These are phyloP conservation scores for Clivina fossor DNA, from an alignment of 2,888 invertebrate genomes.

Conservation along the genomic window DNA sequence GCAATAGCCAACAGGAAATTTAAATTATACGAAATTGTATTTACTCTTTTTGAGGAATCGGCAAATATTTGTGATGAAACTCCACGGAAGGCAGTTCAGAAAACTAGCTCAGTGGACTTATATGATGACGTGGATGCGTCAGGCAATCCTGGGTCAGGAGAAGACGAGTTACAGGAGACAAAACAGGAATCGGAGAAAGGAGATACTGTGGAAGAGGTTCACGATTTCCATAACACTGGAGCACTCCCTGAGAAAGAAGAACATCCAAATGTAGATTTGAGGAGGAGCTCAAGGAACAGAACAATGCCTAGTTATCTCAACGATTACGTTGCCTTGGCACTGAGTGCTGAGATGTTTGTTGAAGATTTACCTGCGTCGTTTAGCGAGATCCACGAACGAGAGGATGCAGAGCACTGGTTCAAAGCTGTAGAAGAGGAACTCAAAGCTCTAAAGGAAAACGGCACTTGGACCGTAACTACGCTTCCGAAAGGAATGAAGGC, in stretches of 20 bases:
- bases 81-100: no score
- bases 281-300: slow-evolving; percentile 3
- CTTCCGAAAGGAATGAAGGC: slow-evolving; percentile 37
- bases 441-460: slow-evolving; percentile 32
- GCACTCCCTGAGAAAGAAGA: background rate
- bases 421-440: slow-evolving; percentile 40
- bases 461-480: slow-evolving; percentile 40
- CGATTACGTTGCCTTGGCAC: slow-evolving; percentile 9
- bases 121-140: no score
- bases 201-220: no score
- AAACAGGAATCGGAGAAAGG: no score
- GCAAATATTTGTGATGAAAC: no score
- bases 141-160: no score
- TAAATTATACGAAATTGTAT: no score
- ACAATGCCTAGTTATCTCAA: slow-evolving; percentile 1
- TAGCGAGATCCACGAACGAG: slow-evolving; percentile 6
- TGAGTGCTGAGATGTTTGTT: slow-evolving; percentile 7
- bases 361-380: slow-evolving; percentile 15
- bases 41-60: no score
- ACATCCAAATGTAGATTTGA: background rate
- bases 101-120: no score
- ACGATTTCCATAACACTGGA: no score
- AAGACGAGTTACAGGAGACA: no score
- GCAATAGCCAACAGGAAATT: no score
- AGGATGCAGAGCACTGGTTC: slow-evolving; percentile 34